Evolutionary conservation across 2,113 vertebrate species (phyloP), one percentile per base, ranked within the genome.

Genomic region (Rutilus rutilus): DNA sequence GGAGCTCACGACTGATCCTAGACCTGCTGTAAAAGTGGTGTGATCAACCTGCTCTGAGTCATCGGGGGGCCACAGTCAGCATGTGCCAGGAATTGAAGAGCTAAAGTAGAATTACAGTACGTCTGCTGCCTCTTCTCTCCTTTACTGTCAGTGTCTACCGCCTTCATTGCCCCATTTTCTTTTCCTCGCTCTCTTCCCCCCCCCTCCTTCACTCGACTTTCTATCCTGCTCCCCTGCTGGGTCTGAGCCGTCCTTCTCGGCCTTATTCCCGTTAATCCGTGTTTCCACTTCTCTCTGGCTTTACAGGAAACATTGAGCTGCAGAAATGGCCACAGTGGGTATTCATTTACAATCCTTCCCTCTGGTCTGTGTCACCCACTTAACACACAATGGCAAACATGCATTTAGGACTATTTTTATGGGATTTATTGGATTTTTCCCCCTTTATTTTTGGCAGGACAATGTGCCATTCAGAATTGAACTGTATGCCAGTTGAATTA

Each of bases 141-240:
- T 89, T 85, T 86, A 85, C 79, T 88, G 76, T 89, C 89, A 87
- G 47, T 47, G 82, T 79, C 45, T 85, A 85, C 75, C 89, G 86
- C 92, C 85, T 84, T 90, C 89, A 90, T 87, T 90, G 82, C 73
- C 45, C 45, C 2, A 2, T 74, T 74, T 45, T 33, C 50, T 85
- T 71, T 42, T 23, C 23, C 67, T 86, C 47, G 62, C 12, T 64
- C 10, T 67, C 67, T 64, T 57, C 15, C 25, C 67, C 69, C 69
- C n/a, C 21, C 74, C 30, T 71, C 69, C 0, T 83, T 81, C 80
- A 67, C 62, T 83, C 57, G 52, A 50, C 25, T 83, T 71, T 73
- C 67, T 71, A 33, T 62, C 42, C 30, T 57, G 19, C 39, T 79
- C 62, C n/a, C 25, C 78, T 62, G 78, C 39, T 81, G 78, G 60